These are phyloP conservation scores for Planiliza haematocheilus DNA, from an alignment of 2,113 vertebrate species.

Conservation along the genomic window DNA sequence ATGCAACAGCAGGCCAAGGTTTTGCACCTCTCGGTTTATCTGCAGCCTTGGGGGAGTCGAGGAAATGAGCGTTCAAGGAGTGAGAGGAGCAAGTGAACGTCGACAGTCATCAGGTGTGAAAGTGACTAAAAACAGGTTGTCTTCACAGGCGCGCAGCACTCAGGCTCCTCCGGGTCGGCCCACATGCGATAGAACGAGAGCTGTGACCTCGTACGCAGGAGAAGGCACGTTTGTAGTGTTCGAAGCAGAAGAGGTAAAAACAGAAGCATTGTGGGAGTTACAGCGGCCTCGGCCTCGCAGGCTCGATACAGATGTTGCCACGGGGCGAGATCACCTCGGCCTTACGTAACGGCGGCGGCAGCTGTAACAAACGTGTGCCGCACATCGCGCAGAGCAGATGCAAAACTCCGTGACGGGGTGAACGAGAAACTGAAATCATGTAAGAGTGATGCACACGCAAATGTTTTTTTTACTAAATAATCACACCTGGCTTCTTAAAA, in stretches of 20 bases:
- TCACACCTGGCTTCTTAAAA: too few species aligned
- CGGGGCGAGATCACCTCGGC: neutral
- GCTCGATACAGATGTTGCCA: slow-evolving; percentile 47
- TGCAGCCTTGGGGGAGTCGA: slow-evolving; percentile 10
- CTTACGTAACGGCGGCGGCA: slow-evolving; percentile 30
- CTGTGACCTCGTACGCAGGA: slow-evolving; percentile 39
- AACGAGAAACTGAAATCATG: neutral
- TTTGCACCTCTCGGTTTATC: slow-evolving; percentile 51
- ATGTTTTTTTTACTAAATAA: too few species aligned
- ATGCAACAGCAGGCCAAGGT: slow-evolving; percentile 17
- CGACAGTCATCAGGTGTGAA: slow-evolving; percentile 61
- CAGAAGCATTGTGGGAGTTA: slow-evolving; percentile 69
- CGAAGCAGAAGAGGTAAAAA: slow-evolving; percentile 62
- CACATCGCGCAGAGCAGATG: too few species aligned
- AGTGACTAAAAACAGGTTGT: slow-evolving; percentile 68
- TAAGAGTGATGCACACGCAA: too few species aligned
- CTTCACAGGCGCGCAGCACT: slow-evolving; percentile 30
- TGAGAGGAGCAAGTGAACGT: slow-evolving; percentile 49
- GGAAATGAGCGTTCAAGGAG: slow-evolving; percentile 50
- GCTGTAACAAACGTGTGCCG: neutral
- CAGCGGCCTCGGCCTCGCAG: slow-evolving; percentile 26
- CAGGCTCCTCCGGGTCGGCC: slow-evolving; percentile 49
- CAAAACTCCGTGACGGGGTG: neutral
- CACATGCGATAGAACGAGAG: slow-evolving; percentile 50
- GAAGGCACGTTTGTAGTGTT: slow-evolving; percentile 28